phyloP scores from a whole-genome alignment of 2,113 vertebrate species.

The Bubo scandiacus region DNA sequence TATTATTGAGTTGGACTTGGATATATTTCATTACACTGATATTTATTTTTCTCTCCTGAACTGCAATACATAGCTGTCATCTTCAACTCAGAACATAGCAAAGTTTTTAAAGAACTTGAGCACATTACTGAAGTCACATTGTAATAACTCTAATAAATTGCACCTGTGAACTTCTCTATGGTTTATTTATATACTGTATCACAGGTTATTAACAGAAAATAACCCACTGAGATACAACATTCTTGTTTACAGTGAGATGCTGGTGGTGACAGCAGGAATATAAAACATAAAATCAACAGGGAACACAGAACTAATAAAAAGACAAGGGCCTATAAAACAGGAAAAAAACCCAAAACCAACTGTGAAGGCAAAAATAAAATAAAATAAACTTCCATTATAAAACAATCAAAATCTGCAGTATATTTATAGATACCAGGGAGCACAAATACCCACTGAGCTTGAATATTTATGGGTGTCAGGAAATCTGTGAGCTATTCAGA shows the following conservation, averaged over 20 bases:
- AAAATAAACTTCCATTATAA: conserved; percentile 76
- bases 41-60: conserved; percentile 62
- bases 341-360: conserved; percentile 70
- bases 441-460: conserved; percentile 64
- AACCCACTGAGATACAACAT: conserved; percentile 80
- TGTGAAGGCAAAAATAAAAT: conserved; percentile 78
- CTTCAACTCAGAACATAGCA: conserved; percentile 51
- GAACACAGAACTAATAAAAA: conserved; percentile 82
- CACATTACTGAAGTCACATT: conserved; percentile 69
- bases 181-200: conserved; percentile 81
- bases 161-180: conserved; percentile 71
- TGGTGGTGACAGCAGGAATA: conserved; percentile 80
- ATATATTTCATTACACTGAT: conserved; percentile 52
- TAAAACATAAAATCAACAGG: conserved; percentile 82
- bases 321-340: conserved; percentile 77
- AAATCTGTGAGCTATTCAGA: conserved; percentile 56
- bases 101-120: conserved; percentile 72
- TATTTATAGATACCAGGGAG: conserved; percentile 71
- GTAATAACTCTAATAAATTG: conserved; percentile 82
- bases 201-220: conserved; percentile 83
- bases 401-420: conserved; percentile 73
- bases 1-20: conserved; percentile 58
- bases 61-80: conserved; percentile 51
- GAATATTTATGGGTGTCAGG: conserved; percentile 71
- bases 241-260: conserved; percentile 82